Conservation (phyloP, 1,140 invertebrate genomes). For the Philopotamus ludificatus region DNA sequence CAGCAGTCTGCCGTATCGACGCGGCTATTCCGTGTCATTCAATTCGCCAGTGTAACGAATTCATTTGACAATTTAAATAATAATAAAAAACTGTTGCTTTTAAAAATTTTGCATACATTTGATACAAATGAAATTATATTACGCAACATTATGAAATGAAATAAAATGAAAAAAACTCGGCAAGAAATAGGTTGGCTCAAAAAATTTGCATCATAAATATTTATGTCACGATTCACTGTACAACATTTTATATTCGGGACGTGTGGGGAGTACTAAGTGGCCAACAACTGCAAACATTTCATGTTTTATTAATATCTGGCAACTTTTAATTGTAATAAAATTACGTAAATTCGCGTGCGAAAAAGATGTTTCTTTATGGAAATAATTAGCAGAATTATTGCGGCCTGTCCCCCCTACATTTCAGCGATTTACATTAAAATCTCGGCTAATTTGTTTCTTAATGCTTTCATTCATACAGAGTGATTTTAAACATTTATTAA, state of each 20-base stretch:
- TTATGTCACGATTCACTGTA: conserved; percentile 38
- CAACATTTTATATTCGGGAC: conserved; percentile 34
- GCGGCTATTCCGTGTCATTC: no score
- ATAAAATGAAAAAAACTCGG: conserved; percentile 5
- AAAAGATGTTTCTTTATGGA: conserved; percentile 1
- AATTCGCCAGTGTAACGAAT: no score
- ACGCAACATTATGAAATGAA: no score
- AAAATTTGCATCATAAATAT: conserved; percentile 39
- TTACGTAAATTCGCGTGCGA: conserved; percentile 3
- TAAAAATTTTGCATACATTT: no score
- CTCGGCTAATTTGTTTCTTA: not conserved
- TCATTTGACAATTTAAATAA: no score
- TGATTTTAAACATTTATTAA: no score
- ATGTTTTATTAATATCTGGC: conserved; percentile 22
- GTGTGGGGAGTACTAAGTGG: conserved; percentile 29
- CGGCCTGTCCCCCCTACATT: not conserved
- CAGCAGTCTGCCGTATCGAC: no score
- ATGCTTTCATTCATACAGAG: no score
- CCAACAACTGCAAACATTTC: conserved; percentile 10
- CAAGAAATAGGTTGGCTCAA: conserved; percentile 1
- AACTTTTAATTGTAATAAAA: conserved; percentile 26
- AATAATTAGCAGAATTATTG: not conserved
- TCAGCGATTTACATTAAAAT: not conserved
- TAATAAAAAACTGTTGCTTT: conserved; percentile 25
- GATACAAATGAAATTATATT: no score